phyloP scores from a whole-genome alignment of 2,113 vertebrate genomes.

The Macaca mulatta region DNA sequence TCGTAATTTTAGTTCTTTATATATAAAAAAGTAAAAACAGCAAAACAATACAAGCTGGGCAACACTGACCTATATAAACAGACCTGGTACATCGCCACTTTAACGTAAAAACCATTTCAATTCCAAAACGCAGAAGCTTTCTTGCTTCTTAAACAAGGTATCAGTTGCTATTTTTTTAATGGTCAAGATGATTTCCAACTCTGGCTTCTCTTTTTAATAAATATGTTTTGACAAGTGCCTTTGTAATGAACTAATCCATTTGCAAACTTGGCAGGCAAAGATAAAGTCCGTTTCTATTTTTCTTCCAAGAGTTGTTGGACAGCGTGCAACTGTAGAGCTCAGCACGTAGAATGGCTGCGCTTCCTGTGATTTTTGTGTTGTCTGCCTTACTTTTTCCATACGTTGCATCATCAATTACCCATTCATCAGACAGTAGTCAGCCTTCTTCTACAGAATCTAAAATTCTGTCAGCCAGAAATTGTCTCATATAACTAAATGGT shows the following conservation, averaged over 20 bases:
- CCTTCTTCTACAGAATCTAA: neutral
- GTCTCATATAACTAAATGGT: neutral
- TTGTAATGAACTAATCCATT: neutral
- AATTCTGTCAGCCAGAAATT: neutral
- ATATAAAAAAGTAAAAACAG: constrained; percentile 67
- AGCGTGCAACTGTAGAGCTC: neutral
- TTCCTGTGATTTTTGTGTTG: neutral
- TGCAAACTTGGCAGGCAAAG: neutral
- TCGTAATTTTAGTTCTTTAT: constrained; percentile 48
- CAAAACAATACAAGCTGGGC: constrained; percentile 37
- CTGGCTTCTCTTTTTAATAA: constrained; percentile 9
- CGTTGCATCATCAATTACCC: no score
- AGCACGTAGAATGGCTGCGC: neutral
- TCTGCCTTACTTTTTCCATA: neutral
- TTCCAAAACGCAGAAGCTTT: constrained; percentile 53
- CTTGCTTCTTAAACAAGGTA: neutral
- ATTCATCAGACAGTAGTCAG: neutral
- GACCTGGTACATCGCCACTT: constrained; percentile 22
- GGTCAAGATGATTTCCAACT: constrained; percentile 30
- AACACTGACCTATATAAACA: constrained; percentile 50
- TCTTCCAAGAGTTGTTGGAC: neutral
- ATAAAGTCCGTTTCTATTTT: neutral
- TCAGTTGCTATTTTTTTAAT: neutral
- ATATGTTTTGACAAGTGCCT: neutral
- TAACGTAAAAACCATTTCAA: constrained; percentile 17